A percentile compares a stretch with the other conserved stretches of the same genome.
Conservation (phyloP, 2,113 vertebrate species). For the Sander lucioperca region DNA sequence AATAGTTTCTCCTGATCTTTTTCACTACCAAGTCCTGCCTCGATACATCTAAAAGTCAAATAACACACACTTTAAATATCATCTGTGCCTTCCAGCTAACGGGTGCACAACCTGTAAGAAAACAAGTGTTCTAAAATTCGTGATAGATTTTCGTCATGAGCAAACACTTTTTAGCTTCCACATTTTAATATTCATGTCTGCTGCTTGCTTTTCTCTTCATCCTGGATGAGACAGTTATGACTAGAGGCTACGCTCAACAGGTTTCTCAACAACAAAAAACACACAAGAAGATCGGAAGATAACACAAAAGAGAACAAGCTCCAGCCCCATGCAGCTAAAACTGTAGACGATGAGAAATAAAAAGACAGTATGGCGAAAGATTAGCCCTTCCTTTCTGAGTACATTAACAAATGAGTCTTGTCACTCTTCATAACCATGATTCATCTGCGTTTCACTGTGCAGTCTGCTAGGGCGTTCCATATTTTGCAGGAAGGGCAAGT, state of each 20-base stretch:
- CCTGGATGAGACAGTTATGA: slow-evolving; percentile 61
- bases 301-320: slow-evolving; percentile 53
- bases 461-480: slow-evolving; percentile 7
- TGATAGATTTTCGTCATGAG: slow-evolving; percentile 12
- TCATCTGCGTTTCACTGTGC: slow-evolving; percentile 6
- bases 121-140: neutral
- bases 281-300: slow-evolving; percentile 55
- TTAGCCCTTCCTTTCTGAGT: slow-evolving; percentile 29
- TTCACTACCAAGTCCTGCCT: slow-evolving; percentile 15
- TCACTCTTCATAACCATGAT: slow-evolving; percentile 26
- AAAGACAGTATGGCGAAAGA: slow-evolving; percentile 10
- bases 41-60: slow-evolving; percentile 32
- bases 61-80: slow-evolving; percentile 30
- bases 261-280: slow-evolving; percentile 58
- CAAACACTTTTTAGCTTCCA: slow-evolving; percentile 33
- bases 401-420: slow-evolving; percentile 18
- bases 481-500: slow-evolving; percentile 4
- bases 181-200: slow-evolving; percentile 41
- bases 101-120: neutral
- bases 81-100: slow-evolving; percentile 14
- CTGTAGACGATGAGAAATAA: slow-evolving; percentile 1
- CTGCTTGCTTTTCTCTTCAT: slow-evolving; percentile 27
- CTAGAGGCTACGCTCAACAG: slow-evolving; percentile 57
- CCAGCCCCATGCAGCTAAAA: slow-evolving; percentile 10
- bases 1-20: slow-evolving; percentile 11